Evolutionary conservation across 92 coral and sea anemone genomes (phyloP), one percentile per base, ranked within the genome.

Genomic region (Umimayanthus chanpuru): DNA sequence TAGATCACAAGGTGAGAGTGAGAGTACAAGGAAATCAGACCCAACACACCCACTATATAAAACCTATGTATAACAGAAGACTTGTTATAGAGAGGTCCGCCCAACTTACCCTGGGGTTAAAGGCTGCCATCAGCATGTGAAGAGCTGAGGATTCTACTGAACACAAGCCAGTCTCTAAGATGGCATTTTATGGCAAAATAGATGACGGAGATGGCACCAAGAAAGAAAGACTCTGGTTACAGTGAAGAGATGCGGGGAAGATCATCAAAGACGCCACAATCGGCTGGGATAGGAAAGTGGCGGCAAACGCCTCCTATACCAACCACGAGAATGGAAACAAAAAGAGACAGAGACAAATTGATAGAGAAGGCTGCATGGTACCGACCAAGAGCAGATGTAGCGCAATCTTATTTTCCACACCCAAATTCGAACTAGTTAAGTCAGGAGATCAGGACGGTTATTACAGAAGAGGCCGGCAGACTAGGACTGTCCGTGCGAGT

Each of bases 11-110:
- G 41, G 56, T 77, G 56, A 77, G 81, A 77, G 56, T 77, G 56
- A 77, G 81, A 77, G 64, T 77, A 77, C 29, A 44, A 28, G 29
- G 30, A 41, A 77, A 77, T 77, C 55, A 43, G 32, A 43, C n/a
- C 26, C 81, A 77, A 77, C 81, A 77, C 29, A 21, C 65, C 39
- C 81, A 44, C 81, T 77, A 44, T 12, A 77, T 65, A 43, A 77
- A 77, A 43, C 80, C 58, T 38, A 41, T 76, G 50, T 76, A 56
- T 4, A 56, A 41, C 80, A 76, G 28, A 40, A 18, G 56, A 76
- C 80, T 77, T 44, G 41, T 25, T 43, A 9, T 43, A 77, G 81
- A 77, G 61, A 64, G 39, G 32, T 47, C 81, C 10, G 81, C 81
- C 58, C 81, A 77, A 20, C 58, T 64, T 40, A 77, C 56, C 47